Conservation (phyloP, 2,797 vertebrate species). For the Hapalemur alaotrensis region DNA sequence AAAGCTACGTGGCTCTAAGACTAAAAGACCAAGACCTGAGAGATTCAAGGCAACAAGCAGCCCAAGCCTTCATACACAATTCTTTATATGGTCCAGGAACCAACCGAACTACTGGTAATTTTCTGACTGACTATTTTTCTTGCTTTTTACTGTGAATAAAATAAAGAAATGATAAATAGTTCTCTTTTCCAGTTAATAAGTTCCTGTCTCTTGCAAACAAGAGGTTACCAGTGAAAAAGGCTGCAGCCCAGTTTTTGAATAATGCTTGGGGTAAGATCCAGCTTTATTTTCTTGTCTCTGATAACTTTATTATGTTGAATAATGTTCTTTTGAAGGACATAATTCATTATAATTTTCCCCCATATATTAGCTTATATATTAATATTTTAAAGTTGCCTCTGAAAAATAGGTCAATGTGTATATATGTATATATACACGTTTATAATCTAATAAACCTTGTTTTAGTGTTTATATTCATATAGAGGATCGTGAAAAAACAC, state of each 20-base stretch:
- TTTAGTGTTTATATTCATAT: background rate
- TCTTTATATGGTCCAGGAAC: slow-evolving; percentile 89
- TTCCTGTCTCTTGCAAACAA: slow-evolving; percentile 93
- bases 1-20: slow-evolving; percentile 86
- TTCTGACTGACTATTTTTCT: background rate
- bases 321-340: background rate
- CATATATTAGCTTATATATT: background rate
- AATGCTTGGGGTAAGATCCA: slow-evolving; percentile 89
- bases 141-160: background rate
- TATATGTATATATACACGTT: background rate
- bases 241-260: slow-evolving; percentile 91
- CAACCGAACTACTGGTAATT: slow-evolving; percentile 89
- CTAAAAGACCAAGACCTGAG: slow-evolving; percentile 78
- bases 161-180: background rate
- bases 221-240: slow-evolving; percentile 85
- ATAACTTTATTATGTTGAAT: background rate
- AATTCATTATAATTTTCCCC: background rate
- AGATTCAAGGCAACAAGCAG: slow-evolving; percentile 85
- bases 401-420: background rate
- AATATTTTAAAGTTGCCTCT: background rate
- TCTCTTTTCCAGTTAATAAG: slow-evolving; percentile 87
- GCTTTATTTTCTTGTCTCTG: background rate
- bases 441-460: background rate
- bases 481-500: background rate
- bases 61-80: slow-evolving; percentile 88